Evolutionary conservation across 2,113 vertebrate genomes (phyloP).

Genomic region (Pelmatolapia mariae): DNA sequence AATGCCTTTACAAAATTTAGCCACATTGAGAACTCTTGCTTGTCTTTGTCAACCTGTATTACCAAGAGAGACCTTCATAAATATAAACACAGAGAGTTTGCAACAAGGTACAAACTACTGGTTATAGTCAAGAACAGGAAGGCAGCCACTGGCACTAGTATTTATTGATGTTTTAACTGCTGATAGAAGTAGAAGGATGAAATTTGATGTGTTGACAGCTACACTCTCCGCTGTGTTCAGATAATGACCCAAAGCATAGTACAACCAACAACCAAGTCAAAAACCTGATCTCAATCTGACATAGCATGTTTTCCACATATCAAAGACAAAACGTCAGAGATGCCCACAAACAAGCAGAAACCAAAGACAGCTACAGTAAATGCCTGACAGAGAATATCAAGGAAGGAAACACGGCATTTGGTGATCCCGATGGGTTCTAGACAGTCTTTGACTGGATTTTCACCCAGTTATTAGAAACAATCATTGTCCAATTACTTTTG

Average conservation of each 20-base stretch:
- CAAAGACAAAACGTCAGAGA: neutral
- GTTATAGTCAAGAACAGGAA: neutral
- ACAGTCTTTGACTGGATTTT: neutral
- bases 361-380: neutral
- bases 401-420: neutral
- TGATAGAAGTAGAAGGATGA: neutral
- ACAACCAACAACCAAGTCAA: neutral
- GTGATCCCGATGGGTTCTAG: neutral
- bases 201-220: neutral
- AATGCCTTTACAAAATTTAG: neutral
- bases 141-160: neutral
- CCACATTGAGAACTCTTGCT: neutral
- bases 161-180: neutral
- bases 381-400: neutral
- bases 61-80: neutral
- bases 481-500: neutral
- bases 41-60: neutral
- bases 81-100: neutral
- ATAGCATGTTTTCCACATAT: neutral
- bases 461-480: neutral
- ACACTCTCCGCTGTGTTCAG: neutral
- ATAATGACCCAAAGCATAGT: neutral
- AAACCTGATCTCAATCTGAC: neutral
- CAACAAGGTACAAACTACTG: neutral
- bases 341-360: neutral